Conservation (phyloP, 2,797 vertebrate species). For the Hafferia zeledoni region DNA sequence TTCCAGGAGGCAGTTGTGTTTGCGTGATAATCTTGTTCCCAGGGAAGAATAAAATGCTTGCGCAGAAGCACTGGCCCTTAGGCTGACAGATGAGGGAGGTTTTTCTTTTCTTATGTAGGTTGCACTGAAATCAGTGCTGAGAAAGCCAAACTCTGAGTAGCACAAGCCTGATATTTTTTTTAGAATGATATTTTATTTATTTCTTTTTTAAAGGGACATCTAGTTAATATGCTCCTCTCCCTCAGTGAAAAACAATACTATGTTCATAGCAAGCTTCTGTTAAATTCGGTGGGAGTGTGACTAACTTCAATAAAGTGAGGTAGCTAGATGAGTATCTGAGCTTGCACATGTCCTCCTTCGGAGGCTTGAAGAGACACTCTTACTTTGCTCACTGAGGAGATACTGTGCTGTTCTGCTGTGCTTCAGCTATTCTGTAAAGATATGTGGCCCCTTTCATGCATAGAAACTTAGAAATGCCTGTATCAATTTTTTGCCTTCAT, state of each 20-base stretch:
- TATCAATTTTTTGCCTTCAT: not conserved
- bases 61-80: not conserved
- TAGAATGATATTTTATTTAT: not conserved
- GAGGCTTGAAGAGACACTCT: not conserved
- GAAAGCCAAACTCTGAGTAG: not conserved
- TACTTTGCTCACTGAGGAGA: not conserved
- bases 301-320: not conserved
- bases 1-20: conserved; percentile 5
- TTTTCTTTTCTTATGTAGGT: not conserved
- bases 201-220: not conserved
- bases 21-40: not conserved
- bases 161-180: not conserved
- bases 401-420: not conserved
- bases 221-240: not conserved
- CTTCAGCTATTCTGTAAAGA: not conserved
- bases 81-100: not conserved
- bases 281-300: not conserved
- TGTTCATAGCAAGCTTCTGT: not conserved
- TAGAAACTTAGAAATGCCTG: not conserved
- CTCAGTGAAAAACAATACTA: not conserved
- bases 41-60: conserved; percentile 1
- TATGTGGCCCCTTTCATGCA: not conserved
- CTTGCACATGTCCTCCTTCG: not conserved
- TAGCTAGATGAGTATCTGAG: not conserved
- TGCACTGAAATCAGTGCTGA: not conserved